Evolutionary conservation across 2,113 vertebrate genomes (phyloP).

Genomic region (Phaethon lepturus): DNA sequence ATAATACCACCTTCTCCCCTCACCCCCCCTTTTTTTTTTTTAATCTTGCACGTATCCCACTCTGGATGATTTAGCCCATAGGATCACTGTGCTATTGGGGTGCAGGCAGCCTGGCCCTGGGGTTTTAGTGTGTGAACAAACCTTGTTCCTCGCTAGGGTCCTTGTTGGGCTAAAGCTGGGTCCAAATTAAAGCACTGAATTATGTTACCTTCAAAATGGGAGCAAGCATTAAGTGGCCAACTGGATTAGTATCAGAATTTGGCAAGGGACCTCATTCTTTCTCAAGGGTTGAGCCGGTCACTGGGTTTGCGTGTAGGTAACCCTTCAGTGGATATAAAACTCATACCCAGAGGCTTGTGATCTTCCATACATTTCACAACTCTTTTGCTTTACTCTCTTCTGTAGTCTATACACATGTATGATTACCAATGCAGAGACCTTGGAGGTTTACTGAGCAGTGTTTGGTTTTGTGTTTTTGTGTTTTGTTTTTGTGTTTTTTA

Average conservation of each 20-base stretch:
- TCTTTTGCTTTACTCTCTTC: background rate
- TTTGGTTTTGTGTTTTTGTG: background rate
- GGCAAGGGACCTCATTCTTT: background rate
- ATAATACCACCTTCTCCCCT: background rate
- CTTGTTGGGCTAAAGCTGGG: background rate
- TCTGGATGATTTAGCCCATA: background rate
- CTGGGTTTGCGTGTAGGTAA: background rate
- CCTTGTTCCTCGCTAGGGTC: background rate
- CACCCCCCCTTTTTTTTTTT: too few relatives aligned
- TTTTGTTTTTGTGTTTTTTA: background rate
- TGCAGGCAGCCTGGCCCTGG: background rate
- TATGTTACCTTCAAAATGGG: background rate
- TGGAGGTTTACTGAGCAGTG: background rate
- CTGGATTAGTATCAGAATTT: background rate
- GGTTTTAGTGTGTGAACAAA: background rate
- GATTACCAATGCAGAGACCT: background rate
- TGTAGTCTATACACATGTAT: background rate
- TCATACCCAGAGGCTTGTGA: accelerated
- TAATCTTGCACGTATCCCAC: background rate
- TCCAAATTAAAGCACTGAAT: background rate
- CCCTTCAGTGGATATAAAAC: background rate
- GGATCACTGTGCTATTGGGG: background rate
- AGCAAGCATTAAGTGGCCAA: background rate
- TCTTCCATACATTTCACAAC: background rate
- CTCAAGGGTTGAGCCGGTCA: background rate